A percentile compares a stretch with the other conserved stretches of the same genome.
Conservation (phyloP, 2,797 vertebrate species). For the Urocyon cinereoargenteus region DNA sequence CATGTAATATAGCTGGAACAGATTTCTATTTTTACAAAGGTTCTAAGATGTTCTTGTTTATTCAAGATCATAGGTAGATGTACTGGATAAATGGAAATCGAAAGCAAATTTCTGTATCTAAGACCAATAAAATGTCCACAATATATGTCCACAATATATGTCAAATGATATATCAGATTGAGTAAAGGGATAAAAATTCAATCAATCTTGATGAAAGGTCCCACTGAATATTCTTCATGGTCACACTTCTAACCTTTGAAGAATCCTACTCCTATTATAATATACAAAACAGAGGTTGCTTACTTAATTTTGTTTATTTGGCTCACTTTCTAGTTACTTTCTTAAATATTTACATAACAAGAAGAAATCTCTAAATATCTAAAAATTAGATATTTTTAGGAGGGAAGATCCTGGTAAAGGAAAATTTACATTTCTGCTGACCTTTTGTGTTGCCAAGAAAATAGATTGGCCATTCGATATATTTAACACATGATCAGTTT, state of each 20-base stretch:
- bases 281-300: not conserved
- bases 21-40: not conserved
- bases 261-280: not conserved
- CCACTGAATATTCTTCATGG: not conserved
- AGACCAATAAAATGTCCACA: not conserved
- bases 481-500: not conserved
- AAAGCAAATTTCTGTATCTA: not conserved
- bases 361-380: not conserved
- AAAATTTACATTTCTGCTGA: not conserved
- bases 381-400: constrained; percentile 9
- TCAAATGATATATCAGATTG: not conserved
- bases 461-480: not conserved
- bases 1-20: not conserved
- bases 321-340: not conserved
- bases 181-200: not conserved
- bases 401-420: not conserved
- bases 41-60: not conserved
- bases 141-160: not conserved
- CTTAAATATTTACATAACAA: not conserved
- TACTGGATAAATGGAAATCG: not conserved
- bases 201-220: not conserved
- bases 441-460: not conserved
- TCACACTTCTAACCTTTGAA: constrained; percentile 6
- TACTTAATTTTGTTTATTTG: constrained; percentile 25
- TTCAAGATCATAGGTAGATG: not conserved